Evolutionary conservation across 2,888 invertebrate genomes (phyloP).

Genomic region (Plebejus melissa): DNA sequence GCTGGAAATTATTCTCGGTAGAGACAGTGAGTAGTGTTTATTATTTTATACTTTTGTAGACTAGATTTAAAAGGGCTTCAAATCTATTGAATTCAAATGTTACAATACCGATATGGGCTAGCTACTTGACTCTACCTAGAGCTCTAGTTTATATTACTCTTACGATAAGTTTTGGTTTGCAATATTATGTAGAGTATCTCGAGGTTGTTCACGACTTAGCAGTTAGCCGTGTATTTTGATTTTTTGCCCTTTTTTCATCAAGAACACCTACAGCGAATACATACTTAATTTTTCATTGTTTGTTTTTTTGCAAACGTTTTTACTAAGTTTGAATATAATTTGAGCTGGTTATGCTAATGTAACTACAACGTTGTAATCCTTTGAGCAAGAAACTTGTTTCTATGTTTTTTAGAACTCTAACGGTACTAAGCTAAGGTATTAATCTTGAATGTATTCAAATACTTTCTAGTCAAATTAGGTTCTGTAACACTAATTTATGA

Average conservation of each 20-base stretch:
- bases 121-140: background rate
- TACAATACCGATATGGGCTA: background rate
- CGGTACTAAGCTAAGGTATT: background rate
- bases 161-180: background rate
- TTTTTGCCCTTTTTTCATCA: background rate
- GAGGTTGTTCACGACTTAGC: too few relatives aligned
- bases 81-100: constrained; percentile 3
- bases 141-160: background rate
- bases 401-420: constrained; percentile 20
- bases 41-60: background rate
- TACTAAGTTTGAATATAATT: background rate
- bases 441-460: constrained; percentile 9
- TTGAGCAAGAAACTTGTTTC: constrained; percentile 1
- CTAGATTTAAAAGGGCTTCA: constrained; percentile 12
- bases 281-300: background rate
- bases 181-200: background rate
- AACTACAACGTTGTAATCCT: background rate
- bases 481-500: background rate
- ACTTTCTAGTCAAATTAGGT: constrained; percentile 4
- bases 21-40: constrained; percentile 49
- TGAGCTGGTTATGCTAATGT: constrained; percentile 16
- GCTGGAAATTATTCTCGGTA: constrained; percentile 73
- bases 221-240: too few relatives aligned
- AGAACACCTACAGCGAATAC: background rate
- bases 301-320: background rate